phyloP scores from a whole-genome alignment of 2,113 vertebrate genomes.

The Perca schrenkii region DNA sequence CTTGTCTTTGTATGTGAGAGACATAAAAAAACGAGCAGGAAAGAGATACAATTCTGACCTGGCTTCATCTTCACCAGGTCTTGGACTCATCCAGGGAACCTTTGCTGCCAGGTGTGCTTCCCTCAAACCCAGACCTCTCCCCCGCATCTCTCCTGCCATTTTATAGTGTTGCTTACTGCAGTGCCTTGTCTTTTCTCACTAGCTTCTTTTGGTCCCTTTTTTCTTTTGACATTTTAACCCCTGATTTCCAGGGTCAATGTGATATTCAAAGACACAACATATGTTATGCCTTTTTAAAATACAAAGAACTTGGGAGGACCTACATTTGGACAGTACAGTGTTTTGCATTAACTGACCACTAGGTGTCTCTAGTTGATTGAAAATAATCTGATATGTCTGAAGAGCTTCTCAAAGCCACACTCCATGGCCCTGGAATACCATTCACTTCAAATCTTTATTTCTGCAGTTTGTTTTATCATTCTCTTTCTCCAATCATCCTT shows the following conservation, averaged over 20 bases:
- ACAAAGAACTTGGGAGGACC: background rate
- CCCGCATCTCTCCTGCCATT: conserved; percentile 38
- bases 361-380: conserved; percentile 62
- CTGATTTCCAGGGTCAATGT: conserved; percentile 63
- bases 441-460: conserved; percentile 53
- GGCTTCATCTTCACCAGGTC: conserved; percentile 86
- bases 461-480: conserved; percentile 37
- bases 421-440: conserved; percentile 62
- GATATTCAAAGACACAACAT: conserved; percentile 11
- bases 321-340: background rate
- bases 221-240: conserved; percentile 45
- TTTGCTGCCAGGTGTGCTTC: conserved; percentile 89
- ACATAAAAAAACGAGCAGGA: background rate
- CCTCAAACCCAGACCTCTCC: conserved; percentile 19
- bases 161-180: conserved; percentile 35
- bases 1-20: background rate
- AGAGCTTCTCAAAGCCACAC: background rate
- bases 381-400: background rate
- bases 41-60: conserved; percentile 58
- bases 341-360: conserved; percentile 56
- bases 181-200: conserved; percentile 27
- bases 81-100: conserved; percentile 88
- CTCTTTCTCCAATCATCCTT: conserved; percentile 10
- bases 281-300: background rate
- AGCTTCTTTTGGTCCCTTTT: conserved; percentile 34